Conservation (phyloP, 2,113 vertebrate genomes). For the Thamnophis sirtalis region DNA sequence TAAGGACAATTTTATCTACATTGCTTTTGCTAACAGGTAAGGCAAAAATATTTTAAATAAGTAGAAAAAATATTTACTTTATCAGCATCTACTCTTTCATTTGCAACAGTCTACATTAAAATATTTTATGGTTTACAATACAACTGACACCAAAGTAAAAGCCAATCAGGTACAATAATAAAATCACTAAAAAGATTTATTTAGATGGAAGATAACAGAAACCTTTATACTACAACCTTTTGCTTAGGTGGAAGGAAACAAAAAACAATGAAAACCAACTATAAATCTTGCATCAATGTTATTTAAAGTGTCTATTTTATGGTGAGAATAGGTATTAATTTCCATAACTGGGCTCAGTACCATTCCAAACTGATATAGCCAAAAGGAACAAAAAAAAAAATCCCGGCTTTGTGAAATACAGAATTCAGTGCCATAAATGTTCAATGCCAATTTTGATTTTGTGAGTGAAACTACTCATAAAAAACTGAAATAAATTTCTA, state of each 20-base stretch:
- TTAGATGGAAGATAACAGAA: background rate
- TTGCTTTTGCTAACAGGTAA: background rate
- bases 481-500: background rate
- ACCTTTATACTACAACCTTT: background rate
- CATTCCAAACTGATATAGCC: background rate
- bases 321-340: background rate
- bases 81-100: background rate
- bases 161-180: background rate
- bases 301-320: background rate
- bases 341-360: background rate
- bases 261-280: background rate
- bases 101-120: background rate
- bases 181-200: background rate
- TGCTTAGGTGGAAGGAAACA: constrained; percentile 3
- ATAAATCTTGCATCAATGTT: background rate
- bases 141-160: background rate
- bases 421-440: background rate
- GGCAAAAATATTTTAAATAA: constrained; percentile 8
- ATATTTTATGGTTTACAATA: background rate
- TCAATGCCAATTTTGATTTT: background rate
- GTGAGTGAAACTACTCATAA: background rate
- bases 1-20: background rate
- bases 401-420: background rate
- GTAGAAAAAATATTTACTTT: background rate
- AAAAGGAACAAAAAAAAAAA: background rate